Conservation (phyloP, 1,140 invertebrate species). For the Ericerus pela region DNA sequence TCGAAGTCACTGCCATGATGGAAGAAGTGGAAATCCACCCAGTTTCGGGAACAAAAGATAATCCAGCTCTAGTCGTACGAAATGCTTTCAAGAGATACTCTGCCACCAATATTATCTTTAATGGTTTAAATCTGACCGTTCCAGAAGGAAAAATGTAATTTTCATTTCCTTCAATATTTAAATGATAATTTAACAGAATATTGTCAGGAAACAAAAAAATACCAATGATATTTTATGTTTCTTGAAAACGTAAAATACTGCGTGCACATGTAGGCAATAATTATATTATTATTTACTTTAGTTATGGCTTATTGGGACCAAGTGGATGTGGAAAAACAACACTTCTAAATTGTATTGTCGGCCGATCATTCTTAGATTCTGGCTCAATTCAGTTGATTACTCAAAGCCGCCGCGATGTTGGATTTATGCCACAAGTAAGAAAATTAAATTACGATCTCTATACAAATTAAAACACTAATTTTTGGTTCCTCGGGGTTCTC, state of each 20-base stretch:
- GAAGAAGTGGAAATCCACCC: no score
- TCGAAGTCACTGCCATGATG: no score
- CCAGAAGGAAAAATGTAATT: conserved; percentile 25
- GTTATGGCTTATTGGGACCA: conserved; percentile 71
- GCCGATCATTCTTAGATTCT: conserved; percentile 58
- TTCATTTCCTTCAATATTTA: no score
- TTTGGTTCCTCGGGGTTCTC: no score
- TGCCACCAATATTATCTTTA: conserved; percentile 18
- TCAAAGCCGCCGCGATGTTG: conserved; percentile 64
- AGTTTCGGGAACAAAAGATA: no score
- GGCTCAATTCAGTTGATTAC: conserved; percentile 60
- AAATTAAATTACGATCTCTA: no score
- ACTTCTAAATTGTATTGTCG: conserved; percentile 70
- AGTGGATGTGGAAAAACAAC: conserved; percentile 80
- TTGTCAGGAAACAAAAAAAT: no score
- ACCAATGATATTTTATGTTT: no score
- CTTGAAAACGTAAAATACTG: no score
- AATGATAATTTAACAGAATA: no score
- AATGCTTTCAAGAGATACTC: conserved; percentile 23
- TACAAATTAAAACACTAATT: no score
- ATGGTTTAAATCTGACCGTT: conserved; percentile 25
- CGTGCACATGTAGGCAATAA: not conserved
- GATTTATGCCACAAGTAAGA: conserved; percentile 40
- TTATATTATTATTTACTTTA: conserved; percentile 29
- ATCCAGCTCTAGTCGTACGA: conserved; percentile 19